phyloP scores from a whole-genome alignment of 2,888 invertebrate species.

The Callimorpha dominula region DNA sequence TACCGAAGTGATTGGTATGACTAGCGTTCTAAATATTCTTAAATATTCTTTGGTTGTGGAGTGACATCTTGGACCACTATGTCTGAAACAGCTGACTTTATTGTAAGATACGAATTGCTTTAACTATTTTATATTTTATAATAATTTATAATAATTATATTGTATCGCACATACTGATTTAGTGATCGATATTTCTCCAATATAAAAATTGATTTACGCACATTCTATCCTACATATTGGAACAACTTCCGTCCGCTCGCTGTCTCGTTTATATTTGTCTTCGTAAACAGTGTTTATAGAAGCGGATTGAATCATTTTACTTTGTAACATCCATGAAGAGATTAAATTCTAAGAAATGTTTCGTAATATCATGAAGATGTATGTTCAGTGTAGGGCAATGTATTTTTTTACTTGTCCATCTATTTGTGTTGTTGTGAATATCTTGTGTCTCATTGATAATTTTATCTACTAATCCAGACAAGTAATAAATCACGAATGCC shows the following conservation, averaged over 20 bases:
- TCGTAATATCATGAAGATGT: too few relatives aligned
- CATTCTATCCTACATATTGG: constrained; percentile 29
- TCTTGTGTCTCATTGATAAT: not conserved
- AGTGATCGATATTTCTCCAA: not conserved
- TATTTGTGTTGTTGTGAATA: not conserved
- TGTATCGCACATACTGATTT: too few relatives aligned
- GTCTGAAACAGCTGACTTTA: too few relatives aligned
- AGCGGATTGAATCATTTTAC: not conserved
- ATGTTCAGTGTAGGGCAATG: not conserved
- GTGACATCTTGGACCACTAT: too few relatives aligned
- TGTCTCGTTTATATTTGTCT: constrained; percentile 16
- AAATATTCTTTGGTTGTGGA: too few relatives aligned
- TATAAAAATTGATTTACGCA: not conserved
- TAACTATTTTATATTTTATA: too few relatives aligned
- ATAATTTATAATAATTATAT: too few relatives aligned
- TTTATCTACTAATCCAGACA: too few relatives aligned
- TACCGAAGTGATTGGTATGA: too few relatives aligned
- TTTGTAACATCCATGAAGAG: not conserved
- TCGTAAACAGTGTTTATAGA: not conserved
- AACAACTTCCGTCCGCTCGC: constrained; percentile 31
- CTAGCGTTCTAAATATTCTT: too few relatives aligned
- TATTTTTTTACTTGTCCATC: not conserved
- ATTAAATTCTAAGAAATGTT: not conserved
- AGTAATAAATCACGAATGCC: too few relatives aligned
- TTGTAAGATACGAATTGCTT: too few relatives aligned